Evolutionary conservation across 1,140 invertebrate species (phyloP).

Genomic region (Aphelinus atriplicis): DNA sequence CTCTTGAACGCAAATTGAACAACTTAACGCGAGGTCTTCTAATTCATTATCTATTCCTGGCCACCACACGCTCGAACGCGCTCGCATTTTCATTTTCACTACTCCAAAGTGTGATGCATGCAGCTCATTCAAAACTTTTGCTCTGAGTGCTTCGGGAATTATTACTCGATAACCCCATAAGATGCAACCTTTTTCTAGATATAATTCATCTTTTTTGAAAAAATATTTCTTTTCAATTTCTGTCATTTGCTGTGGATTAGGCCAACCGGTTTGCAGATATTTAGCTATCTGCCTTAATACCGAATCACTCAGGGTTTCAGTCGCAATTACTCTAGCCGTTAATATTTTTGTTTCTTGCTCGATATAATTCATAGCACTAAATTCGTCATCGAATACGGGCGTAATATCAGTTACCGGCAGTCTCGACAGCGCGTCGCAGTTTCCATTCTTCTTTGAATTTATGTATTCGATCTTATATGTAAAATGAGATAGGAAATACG

Average conservation of each 20-base stretch:
- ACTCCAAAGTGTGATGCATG: conserved; percentile 42
- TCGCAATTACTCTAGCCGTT: too few species aligned
- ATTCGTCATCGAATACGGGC: conserved; percentile 14
- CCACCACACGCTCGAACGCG: conserved; percentile 52
- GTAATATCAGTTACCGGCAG: conserved; percentile 36
- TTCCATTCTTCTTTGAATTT: conserved; percentile 40
- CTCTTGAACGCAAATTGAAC: conserved; percentile 19
- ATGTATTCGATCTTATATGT: conserved; percentile 35
- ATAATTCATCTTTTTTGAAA: conserved; percentile 25
- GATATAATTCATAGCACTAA: too few species aligned
- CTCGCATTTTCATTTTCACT: conserved; percentile 27
- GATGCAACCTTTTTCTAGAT: conserved; percentile 41
- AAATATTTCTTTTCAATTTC: not conserved
- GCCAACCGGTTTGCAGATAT: too few species aligned
- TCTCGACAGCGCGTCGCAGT: conserved; percentile 51
- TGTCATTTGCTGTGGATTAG: not conserved
- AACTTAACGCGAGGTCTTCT: conserved; percentile 25
- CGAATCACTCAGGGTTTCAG: too few species aligned
- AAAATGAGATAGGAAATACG: conserved; percentile 41
- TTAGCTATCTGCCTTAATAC: too few species aligned
- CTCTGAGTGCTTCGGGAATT: conserved; percentile 52
- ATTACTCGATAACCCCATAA: conserved; percentile 52
- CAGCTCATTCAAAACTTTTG: conserved; percentile 46
- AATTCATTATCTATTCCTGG: conserved; percentile 9
- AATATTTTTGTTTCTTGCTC: too few species aligned